Evolutionary conservation across 2,113 vertebrate genomes (phyloP).

Genomic region (Archilochus colubris): DNA sequence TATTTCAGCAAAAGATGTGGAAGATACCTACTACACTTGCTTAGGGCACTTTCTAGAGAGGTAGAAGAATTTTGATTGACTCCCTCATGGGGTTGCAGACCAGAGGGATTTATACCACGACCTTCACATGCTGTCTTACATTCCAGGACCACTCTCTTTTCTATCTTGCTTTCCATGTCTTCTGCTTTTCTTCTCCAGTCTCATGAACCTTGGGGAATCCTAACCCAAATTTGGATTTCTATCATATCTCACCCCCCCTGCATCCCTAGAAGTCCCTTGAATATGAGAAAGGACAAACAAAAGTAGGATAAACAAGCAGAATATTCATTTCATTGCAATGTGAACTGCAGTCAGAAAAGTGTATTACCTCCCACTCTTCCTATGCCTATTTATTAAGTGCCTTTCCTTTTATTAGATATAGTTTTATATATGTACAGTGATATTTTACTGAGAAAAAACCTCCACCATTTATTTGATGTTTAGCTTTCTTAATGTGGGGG

Average conservation of each 20-base stretch:
- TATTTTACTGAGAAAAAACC: not conserved
- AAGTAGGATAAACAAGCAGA: not conserved
- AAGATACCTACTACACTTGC: not conserved
- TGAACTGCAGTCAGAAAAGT: not conserved
- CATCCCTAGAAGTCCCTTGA: not conserved
- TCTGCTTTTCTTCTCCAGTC: not conserved
- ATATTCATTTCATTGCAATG: not conserved
- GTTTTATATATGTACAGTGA: not conserved
- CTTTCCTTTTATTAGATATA: not conserved
- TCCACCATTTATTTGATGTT: not conserved
- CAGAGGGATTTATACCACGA: not conserved
- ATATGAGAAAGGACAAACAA: not conserved
- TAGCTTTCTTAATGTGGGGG: not conserved
- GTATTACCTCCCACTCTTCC: not conserved
- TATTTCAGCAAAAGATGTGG: not conserved
- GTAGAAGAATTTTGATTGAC: not conserved
- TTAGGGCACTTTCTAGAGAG: not conserved
- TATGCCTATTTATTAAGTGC: not conserved
- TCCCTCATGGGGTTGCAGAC: not conserved
- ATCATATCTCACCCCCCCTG: not conserved
- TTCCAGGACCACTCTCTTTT: not conserved
- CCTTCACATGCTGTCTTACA: accelerated
- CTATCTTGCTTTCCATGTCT: not conserved
- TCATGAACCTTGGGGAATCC: not conserved
- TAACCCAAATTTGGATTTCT: not conserved